Evolutionary conservation across 2,113 vertebrate species (phyloP), one percentile per base, ranked within the genome.

Genomic region (Ceratotherium simum): DNA sequence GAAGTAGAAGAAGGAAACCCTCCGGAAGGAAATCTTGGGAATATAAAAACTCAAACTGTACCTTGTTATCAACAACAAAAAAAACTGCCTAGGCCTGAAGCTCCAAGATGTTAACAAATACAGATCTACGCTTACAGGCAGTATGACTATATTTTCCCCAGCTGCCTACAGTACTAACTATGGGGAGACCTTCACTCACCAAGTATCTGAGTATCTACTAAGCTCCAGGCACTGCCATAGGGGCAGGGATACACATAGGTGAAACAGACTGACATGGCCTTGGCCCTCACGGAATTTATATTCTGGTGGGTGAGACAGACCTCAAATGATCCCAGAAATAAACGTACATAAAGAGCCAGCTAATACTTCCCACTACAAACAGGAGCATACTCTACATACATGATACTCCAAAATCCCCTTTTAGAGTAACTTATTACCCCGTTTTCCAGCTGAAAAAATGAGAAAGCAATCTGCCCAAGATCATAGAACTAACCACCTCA

Each of bases 371-470:
- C 39, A 48, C 56, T 39, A 27, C 36, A 80, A 73, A 87, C 21
- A 88, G 51, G 75, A 91, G 27, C 60, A 54, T n/a, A 39, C 60
- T 91, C 60, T 64, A 54, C 16, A 73, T 33, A 56, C 3, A 20
- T 16, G 20, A 70, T 5, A 70, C 6, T 16, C 42, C 18, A 13
- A 87, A 70, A 83, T 39, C 87, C 31, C n/a, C 93, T 75, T 75
- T 67, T 78, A n/a, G 23, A 92, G 75, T 81, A 91, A 91, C 95
- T 54, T 21, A 39, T 9, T 65, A 80, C 39, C 31, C 36, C 10
- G 60, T 31, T 79, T 93, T 56, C 85, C 14, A 75, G 90, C 51
- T 76, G 70, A 42, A 93, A 96, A 94, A 51, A 69, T 18, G 13
- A 78, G 29, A 65, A 23, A 91, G 27, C 18, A 39, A 48, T 8